These are phyloP conservation scores for Lycorma delicatula DNA, from an alignment of 1,140 invertebrate species.

Conservation along the genomic window DNA sequence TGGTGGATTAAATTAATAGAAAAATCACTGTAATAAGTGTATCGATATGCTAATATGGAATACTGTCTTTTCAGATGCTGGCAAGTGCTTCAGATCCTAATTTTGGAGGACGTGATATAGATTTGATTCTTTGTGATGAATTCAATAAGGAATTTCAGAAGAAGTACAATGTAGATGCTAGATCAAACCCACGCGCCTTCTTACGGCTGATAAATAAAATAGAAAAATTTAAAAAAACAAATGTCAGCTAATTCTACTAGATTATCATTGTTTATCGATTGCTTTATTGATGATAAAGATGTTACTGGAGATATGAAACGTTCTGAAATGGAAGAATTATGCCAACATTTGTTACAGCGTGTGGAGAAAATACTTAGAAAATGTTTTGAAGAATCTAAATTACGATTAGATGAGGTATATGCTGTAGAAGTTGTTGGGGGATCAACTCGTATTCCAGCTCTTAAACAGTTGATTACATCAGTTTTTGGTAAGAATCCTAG, in stretches of 20 bases:
- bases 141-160: constrained; percentile 83
- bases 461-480: constrained; percentile 82
- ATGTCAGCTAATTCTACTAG: constrained; percentile 96
- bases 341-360: constrained; percentile 59
- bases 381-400: constrained; percentile 66
- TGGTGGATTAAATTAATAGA: too few species aligned
- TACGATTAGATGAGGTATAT: constrained; percentile 78
- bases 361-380: constrained; percentile 59
- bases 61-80: too few species aligned
- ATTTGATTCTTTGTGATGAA: constrained; percentile 73
- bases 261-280: constrained; percentile 94
- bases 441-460: constrained; percentile 83
- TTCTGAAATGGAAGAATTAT: constrained; percentile 70
- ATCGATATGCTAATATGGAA: too few species aligned
- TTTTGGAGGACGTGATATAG: constrained; percentile 90
- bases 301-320: constrained; percentile 60
- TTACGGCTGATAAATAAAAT: constrained; percentile 83
- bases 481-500: constrained; percentile 79
- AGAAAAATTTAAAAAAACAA: constrained; percentile 96
- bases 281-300: constrained; percentile 97
- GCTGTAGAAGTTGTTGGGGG: constrained; percentile 96
- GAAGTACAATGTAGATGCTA: constrained; percentile 80
- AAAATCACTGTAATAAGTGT: too few species aligned
- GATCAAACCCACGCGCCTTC: constrained; percentile 72
- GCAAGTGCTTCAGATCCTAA: constrained; percentile 70